These are phyloP conservation scores for Eublepharis macularius DNA, from an alignment of 2,113 vertebrate genomes.

Conservation along the genomic window DNA sequence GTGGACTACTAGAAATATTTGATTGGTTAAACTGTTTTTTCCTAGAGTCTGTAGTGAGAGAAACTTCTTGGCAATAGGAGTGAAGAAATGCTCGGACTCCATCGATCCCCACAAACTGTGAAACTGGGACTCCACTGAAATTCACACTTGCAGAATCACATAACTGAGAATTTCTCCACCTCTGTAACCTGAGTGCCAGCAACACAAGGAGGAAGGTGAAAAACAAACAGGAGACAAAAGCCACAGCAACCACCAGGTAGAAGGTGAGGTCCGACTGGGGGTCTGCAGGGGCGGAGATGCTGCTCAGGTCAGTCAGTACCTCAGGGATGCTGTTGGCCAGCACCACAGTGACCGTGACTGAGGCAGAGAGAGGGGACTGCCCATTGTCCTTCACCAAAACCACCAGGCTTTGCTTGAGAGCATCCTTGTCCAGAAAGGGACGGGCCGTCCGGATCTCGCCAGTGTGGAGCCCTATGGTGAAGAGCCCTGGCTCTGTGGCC, in stretches of 20 bases:
- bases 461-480: conserved; percentile 54
- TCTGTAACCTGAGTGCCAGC: conserved; percentile 69
- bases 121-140: neutral
- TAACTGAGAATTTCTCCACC: conserved; percentile 44
- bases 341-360: conserved; percentile 20
- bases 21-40: conserved; percentile 59
- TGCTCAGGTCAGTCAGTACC: conserved; percentile 41
- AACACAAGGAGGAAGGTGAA: conserved; percentile 42
- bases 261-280: conserved; percentile 43
- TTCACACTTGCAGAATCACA: neutral
- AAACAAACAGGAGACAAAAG: conserved; percentile 57
- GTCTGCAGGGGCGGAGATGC: neutral
- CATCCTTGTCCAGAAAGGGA: conserved; percentile 35
- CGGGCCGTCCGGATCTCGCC: conserved; percentile 58
- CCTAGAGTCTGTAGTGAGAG: conserved; percentile 8
- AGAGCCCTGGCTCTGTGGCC: conserved; percentile 47
- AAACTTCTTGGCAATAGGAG: conserved; percentile 32
- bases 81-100: neutral
- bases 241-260: conserved; percentile 62
- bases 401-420: conserved; percentile 42
- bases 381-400: conserved; percentile 57
- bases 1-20: conserved; percentile 50
- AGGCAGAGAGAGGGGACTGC: neutral
- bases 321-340: conserved; percentile 51
- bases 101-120: neutral